These are phyloP conservation scores for Caenorhabditis afra DNA, from an alignment of 2,888 invertebrate species.

Conservation along the genomic window DNA sequence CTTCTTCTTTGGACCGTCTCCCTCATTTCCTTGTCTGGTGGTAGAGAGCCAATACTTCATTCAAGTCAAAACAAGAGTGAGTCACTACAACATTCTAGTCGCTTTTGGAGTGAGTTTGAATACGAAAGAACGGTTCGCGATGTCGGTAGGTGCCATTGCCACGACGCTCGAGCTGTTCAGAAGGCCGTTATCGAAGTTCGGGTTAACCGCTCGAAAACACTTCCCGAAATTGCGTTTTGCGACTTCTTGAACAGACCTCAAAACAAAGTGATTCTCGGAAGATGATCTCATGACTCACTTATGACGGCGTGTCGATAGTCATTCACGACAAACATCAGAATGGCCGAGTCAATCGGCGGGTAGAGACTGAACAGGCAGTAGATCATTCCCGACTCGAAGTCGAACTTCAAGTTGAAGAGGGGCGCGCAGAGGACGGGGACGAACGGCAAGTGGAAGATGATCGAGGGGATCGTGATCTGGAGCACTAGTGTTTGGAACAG, in stretches of 20 bases:
- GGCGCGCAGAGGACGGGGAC: conserved; percentile 34
- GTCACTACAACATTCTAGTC: no score
- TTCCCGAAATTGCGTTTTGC: conserved; percentile 13
- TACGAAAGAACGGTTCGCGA: neutral
- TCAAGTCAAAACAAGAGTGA: no score
- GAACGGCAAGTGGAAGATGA: conserved; percentile 32
- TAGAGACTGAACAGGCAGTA: conserved; percentile 33
- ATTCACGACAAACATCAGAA: conserved; percentile 26
- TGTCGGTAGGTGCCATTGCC: neutral
- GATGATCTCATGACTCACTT: neutral
- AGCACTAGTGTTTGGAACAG: conserved; percentile 21
- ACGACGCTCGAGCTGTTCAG: neutral
- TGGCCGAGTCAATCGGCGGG: conserved; percentile 23
- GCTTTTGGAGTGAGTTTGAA: neutral
- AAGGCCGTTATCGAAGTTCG: neutral
- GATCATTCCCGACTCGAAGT: conserved; percentile 36
- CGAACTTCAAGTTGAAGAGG: conserved; percentile 9
- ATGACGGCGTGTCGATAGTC: conserved; percentile 21
- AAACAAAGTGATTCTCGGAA: neutral
- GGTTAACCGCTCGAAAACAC: conserved; percentile 22
- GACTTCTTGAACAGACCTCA: conserved; percentile 24
- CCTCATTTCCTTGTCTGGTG: no score
- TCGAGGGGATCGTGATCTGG: conserved; percentile 28
- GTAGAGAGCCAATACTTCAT: no score
- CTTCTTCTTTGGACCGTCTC: no score